phyloP scores from a whole-genome alignment of 2,888 invertebrate species.

The Morpho helenor region DNA sequence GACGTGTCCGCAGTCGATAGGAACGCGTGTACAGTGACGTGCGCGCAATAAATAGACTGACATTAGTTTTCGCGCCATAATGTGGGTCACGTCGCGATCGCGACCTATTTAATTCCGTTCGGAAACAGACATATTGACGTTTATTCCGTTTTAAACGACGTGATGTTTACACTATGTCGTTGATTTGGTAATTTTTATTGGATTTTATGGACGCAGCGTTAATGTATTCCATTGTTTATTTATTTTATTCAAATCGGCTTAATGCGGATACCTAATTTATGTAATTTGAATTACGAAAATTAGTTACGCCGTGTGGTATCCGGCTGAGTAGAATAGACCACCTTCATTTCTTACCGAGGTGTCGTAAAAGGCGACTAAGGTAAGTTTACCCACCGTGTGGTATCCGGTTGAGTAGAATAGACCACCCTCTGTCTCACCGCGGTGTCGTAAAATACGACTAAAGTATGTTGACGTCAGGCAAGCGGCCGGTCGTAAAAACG shows the following conservation, averaged over 20 bases:
- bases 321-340: too few relatives aligned
- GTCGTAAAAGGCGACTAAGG: too few relatives aligned
- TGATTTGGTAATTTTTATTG: slow-evolving; percentile 44
- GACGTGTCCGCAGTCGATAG: slow-evolving; percentile 31
- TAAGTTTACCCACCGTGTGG: too few relatives aligned
- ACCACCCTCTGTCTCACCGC: too few relatives aligned
- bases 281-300: too few relatives aligned
- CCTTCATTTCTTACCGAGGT: too few relatives aligned
- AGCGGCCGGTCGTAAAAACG: too few relatives aligned
- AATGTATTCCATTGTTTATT: slow-evolving; percentile 21
- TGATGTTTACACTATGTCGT: slow-evolving; percentile 39
- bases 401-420: too few relatives aligned
- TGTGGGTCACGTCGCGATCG: slow-evolving; percentile 47
- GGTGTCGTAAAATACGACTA: too few relatives aligned
- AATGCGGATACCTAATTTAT: background rate
- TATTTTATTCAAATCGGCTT: slow-evolving; percentile 2
- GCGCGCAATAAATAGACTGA: slow-evolving; percentile 59
- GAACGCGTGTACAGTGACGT: slow-evolving; percentile 32
- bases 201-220: slow-evolving; percentile 1
- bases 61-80: slow-evolving; percentile 60
- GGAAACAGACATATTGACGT: slow-evolving; percentile 33
- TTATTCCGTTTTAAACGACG: slow-evolving; percentile 29
- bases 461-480: too few relatives aligned
- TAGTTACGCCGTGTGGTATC: too few relatives aligned
- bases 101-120: slow-evolving; percentile 39